Conservation (phyloP, 2,797 vertebrate genomes). For the Enteromius radiatus region DNA sequence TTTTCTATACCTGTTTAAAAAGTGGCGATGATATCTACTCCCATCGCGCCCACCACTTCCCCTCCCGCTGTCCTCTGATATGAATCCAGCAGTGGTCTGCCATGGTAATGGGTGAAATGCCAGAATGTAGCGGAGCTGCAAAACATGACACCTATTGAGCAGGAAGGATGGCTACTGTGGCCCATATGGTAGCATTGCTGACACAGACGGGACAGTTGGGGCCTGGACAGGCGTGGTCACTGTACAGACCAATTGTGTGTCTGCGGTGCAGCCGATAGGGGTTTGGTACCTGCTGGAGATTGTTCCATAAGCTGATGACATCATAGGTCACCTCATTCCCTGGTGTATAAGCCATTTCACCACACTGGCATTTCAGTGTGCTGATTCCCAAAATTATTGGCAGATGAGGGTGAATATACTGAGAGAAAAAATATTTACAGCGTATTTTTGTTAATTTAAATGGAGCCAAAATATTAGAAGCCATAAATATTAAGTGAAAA, state of each 20-base stretch:
- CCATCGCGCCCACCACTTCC: not conserved
- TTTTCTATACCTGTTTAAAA: slow-evolving; percentile 25
- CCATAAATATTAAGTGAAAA: not conserved
- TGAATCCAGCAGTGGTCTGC: slow-evolving; percentile 68
- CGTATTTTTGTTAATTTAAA: not conserved
- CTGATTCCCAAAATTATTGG: slow-evolving; percentile 5
- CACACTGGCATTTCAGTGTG: not conserved
- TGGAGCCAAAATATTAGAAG: not conserved
- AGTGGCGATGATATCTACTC: slow-evolving; percentile 1
- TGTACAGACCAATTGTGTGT: slow-evolving; percentile 58
- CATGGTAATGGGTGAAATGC: slow-evolving; percentile 57
- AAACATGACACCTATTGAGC: slow-evolving; percentile 73
- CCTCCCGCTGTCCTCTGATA: slow-evolving; percentile 61
- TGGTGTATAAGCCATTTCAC: slow-evolving; percentile 14
- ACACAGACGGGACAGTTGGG: slow-evolving; percentile 60
- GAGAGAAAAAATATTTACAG: too few relatives aligned
- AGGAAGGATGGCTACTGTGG: slow-evolving; percentile 77
- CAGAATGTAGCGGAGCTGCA: slow-evolving; percentile 70
- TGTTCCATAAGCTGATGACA: slow-evolving; percentile 69
- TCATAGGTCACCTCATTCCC: slow-evolving; percentile 57
- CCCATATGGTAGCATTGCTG: slow-evolving; percentile 76
- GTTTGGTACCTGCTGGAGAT: slow-evolving; percentile 72
- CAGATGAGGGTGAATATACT: not conserved
- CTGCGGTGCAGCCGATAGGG: slow-evolving; percentile 55
- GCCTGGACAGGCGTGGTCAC: slow-evolving; percentile 58